Percentiles rank a stretch among this genome's conserved stretches.
These are phyloP conservation scores for Pteromalus puparum DNA, from an alignment of 1,140 invertebrate genomes.

Conservation along the genomic window DNA sequence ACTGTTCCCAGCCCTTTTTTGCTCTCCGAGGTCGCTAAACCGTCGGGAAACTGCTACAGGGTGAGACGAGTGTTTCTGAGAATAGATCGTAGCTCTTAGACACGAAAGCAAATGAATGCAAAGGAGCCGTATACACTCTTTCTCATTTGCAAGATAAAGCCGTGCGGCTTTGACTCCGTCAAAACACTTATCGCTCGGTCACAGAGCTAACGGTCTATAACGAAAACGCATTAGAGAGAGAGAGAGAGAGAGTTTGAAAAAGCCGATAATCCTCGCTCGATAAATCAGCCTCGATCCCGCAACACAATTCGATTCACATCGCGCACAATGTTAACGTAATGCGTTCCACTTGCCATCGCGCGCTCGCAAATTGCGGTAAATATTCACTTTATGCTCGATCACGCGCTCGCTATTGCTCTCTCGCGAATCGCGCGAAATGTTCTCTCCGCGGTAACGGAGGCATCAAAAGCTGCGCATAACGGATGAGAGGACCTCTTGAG, in stretches of 20 bases:
- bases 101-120: too few species aligned
- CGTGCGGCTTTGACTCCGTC: not conserved
- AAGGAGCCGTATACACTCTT: not conserved
- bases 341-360: not conserved
- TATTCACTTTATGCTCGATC: not conserved
- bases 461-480: not conserved
- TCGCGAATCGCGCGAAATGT: too few species aligned
- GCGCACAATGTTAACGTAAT: not conserved
- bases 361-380: conserved; percentile 4
- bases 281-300: not conserved
- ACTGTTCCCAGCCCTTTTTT: not conserved
- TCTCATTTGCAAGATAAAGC: not conserved
- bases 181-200: not conserved
- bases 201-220: not conserved
- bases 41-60: too few species aligned
- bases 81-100: too few species aligned
- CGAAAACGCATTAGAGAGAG: too few species aligned
- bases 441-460: too few species aligned
- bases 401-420: not conserved
- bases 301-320: not conserved
- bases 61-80: too few species aligned
- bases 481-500: not conserved
- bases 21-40: not conserved
- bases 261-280: too few species aligned
- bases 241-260: too few species aligned